phyloP scores from a whole-genome alignment of 1,140 invertebrate species.

The Doryteuthis pealeii region DNA sequence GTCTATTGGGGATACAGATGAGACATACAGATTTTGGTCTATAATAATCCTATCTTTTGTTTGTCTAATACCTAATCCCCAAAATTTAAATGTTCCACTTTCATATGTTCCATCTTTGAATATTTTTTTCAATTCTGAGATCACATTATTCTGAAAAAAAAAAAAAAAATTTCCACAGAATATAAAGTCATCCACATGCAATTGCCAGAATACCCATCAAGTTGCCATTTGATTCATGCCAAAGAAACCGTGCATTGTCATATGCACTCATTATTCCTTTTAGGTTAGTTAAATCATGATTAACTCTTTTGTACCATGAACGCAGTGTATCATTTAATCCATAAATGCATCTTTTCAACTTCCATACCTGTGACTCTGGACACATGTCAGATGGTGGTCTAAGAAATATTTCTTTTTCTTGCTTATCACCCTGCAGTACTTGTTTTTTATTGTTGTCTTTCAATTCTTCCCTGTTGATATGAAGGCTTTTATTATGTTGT shows the following conservation, averaged over 20 bases:
- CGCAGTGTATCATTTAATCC: not conserved
- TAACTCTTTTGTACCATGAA: too few relatives aligned
- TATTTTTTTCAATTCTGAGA: not conserved
- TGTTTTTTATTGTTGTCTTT: too few relatives aligned
- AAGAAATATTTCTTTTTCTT: not conserved
- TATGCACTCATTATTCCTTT: not conserved
- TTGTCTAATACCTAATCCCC: not conserved
- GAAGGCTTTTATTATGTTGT: too few relatives aligned
- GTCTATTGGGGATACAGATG: not conserved
- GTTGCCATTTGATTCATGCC: not conserved
- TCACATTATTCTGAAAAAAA: not conserved
- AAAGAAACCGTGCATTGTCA: not conserved
- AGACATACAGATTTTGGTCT: not conserved
- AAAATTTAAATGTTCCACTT: not conserved
- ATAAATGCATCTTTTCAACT: not conserved
- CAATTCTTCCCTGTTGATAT: too few relatives aligned
- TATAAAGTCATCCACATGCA: not conserved
- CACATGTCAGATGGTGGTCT: too few relatives aligned
- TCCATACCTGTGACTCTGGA: not conserved
- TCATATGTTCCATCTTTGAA: not conserved
- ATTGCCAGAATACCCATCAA: slow-evolving; percentile 1
- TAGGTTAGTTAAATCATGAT: too few relatives aligned
- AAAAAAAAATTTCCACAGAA: not conserved
- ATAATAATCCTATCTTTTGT: not conserved
- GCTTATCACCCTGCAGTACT: not conserved